Evolutionary conservation across 2,888 invertebrate genomes (phyloP).

Genomic region (Lydus trimaculatus): DNA sequence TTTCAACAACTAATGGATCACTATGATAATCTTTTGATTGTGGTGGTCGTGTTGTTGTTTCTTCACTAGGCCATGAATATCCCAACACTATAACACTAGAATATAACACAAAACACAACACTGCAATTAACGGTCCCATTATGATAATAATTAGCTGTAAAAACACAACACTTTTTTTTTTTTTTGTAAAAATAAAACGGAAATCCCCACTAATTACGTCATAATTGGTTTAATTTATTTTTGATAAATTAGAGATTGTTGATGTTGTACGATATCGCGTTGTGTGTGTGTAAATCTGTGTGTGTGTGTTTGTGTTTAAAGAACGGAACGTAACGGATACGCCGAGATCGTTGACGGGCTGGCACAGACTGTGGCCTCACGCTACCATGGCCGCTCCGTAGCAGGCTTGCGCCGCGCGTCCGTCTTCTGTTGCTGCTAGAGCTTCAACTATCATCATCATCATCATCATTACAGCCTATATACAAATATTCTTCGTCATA

Average conservation of each 20-base stretch:
- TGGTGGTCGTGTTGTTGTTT: conserved; percentile 54
- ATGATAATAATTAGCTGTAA: conserved; percentile 20
- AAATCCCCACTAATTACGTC: not conserved
- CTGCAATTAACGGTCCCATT: conserved; percentile 40
- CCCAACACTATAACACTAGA: conserved; percentile 43
- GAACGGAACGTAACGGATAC: conserved; percentile 33
- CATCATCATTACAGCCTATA: not conserved
- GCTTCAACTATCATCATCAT: not conserved
- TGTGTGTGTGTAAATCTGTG: too few species aligned
- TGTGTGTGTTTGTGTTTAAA: too few species aligned
- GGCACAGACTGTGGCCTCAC: conserved; percentile 52
- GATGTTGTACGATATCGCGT: not conserved
- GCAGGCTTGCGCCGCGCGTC: conserved; percentile 45
- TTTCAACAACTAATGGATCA: conserved; percentile 84
- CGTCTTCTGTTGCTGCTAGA: conserved; percentile 4
- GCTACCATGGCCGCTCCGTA: conserved; percentile 38
- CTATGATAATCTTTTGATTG: conserved; percentile 60
- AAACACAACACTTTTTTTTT: not conserved
- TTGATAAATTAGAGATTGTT: too few species aligned
- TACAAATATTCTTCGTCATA: too few species aligned
- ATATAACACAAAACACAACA: conserved; percentile 36
- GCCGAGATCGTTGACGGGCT: conserved; percentile 50
- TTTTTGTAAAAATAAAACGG: too few species aligned
- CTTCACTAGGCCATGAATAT: conserved; percentile 60
- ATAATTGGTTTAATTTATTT: not conserved